A percentile compares a stretch with the other conserved stretches of the same genome.
Conservation (phyloP, 2,888 invertebrate species). For the Drosophila subquinaria region DNA sequence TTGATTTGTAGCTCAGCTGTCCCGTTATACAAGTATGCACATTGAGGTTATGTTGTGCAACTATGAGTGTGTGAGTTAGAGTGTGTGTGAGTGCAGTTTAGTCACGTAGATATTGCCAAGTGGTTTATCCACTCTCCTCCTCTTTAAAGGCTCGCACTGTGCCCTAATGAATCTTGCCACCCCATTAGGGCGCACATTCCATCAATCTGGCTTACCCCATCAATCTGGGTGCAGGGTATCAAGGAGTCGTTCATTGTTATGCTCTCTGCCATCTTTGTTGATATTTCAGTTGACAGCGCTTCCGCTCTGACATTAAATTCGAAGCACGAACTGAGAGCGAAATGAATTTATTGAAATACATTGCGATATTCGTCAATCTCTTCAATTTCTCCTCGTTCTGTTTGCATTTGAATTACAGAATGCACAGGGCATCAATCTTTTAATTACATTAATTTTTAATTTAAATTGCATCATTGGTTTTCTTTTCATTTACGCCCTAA, state of each 20-base stretch:
- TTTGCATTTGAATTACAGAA: constrained; percentile 1
- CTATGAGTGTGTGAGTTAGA: constrained; percentile 12
- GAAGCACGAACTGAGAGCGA: constrained; percentile 15
- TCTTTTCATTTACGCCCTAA: not conserved
- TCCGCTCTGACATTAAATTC: constrained; percentile 32
- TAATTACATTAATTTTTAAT: constrained; percentile 16
- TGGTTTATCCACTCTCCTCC: constrained; percentile 11
- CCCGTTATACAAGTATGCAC: constrained; percentile 63
- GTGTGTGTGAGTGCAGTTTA: constrained; percentile 35
- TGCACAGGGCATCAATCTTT: constrained; percentile 2
- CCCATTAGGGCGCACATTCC: constrained; percentile 28
- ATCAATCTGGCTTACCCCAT: not conserved
- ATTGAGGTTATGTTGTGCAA: constrained; percentile 59
- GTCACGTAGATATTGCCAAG: constrained; percentile 59
- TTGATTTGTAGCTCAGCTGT: constrained; percentile 64
- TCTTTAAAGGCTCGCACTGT: constrained; percentile 7
- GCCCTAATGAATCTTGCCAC: constrained; percentile 22
- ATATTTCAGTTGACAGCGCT: constrained; percentile 15
- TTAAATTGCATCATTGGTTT: not conserved
- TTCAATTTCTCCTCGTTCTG: not conserved
- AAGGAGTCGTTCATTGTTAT: not conserved
- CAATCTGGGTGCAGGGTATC: constrained; percentile 4
- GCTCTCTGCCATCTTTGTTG: not conserved
- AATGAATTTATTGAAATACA: constrained; percentile 32
- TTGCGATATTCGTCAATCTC: constrained; percentile 10